Conservation (phyloP, 2,888 invertebrate species). For the Trichogramma evanescens region DNA sequence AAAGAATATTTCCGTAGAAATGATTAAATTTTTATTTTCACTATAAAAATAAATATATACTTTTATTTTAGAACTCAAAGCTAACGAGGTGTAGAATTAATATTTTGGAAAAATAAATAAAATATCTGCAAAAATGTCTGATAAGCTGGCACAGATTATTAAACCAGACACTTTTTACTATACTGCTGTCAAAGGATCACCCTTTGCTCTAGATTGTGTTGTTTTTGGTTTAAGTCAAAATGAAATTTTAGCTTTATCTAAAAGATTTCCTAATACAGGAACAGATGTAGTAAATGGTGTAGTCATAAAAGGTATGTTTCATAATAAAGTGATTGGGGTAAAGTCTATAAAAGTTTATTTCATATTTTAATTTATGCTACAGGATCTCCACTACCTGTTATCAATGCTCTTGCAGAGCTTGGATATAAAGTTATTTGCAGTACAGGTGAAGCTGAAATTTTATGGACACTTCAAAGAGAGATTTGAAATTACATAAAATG, state of each 20-base stretch:
- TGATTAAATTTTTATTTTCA: not conserved
- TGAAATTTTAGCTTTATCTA: conserved; percentile 63
- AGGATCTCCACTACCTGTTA: conserved; percentile 60
- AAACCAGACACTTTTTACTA: conserved; percentile 53
- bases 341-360: not conserved
- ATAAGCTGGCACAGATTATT: conserved; percentile 42
- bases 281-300: conserved; percentile 65
- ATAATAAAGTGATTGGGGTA: too few relatives aligned
- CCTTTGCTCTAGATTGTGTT: conserved; percentile 66
- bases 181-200: conserved; percentile 73
- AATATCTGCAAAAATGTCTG: conserved; percentile 26
- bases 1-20: not conserved
- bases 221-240: conserved; percentile 69
- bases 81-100: conserved; percentile 34
- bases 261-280: conserved; percentile 62
- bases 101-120: conserved; percentile 11
- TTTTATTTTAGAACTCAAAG: conserved; percentile 38
- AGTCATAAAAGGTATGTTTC: conserved; percentile 55
- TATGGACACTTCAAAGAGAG: conserved; percentile 78
- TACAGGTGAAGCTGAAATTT: conserved; percentile 74
- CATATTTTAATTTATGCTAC: conserved; percentile 26
- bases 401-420: conserved; percentile 69
- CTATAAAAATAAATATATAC: conserved; percentile 13
- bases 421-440: conserved; percentile 72
- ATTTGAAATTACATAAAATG: conserved; percentile 45